Percentiles rank a stretch among this genome's conserved stretches.
These are phyloP conservation scores for Poecile atricapillus DNA, from an alignment of 2,113 vertebrate species.

Conservation along the genomic window DNA sequence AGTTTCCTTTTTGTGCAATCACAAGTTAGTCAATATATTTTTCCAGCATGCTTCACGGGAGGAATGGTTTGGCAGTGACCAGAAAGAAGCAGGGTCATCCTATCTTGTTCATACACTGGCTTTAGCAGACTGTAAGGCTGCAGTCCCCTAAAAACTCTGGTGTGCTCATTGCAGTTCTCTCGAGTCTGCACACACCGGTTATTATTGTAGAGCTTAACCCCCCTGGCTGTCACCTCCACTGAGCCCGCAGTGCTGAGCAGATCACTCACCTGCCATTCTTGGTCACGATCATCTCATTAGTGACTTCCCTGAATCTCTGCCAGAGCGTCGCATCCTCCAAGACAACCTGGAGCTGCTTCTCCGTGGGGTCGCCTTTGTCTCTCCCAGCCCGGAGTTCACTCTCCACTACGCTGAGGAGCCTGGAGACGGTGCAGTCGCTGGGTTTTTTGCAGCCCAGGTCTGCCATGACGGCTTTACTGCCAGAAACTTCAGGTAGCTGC, in stretches of 20 bases:
- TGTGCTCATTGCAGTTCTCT: not conserved
- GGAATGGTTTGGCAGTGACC: not conserved
- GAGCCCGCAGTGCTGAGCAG: not conserved
- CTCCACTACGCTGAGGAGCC: conserved; percentile 89
- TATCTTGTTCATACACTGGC: not conserved
- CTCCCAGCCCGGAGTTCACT: conserved; percentile 87
- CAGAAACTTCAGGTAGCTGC: conserved; percentile 55
- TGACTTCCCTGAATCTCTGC: conserved; percentile 91
- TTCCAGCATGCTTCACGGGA: not conserved
- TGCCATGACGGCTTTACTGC: conserved; percentile 52
- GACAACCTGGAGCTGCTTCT: conserved; percentile 86
- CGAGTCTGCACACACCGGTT: not conserved
- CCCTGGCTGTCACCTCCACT: not conserved
- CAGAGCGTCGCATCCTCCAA: conserved; percentile 91
- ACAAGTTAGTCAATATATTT: not conserved
- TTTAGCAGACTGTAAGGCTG: not conserved
- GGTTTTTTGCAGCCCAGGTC: conserved; percentile 55
- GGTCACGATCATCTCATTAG: conserved; percentile 99
- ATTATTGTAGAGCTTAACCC: not conserved
- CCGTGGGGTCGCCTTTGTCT: conserved; percentile 93
- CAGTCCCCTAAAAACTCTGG: not conserved
- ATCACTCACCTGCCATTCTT: conserved; percentile 91
- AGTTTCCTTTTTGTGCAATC: not conserved
- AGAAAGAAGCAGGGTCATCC: not conserved
- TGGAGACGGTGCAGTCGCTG: conserved; percentile 78